Evolutionary conservation across 1,140 invertebrate genomes (phyloP).

Genomic region (Caenorhabditis remanei): DNA sequence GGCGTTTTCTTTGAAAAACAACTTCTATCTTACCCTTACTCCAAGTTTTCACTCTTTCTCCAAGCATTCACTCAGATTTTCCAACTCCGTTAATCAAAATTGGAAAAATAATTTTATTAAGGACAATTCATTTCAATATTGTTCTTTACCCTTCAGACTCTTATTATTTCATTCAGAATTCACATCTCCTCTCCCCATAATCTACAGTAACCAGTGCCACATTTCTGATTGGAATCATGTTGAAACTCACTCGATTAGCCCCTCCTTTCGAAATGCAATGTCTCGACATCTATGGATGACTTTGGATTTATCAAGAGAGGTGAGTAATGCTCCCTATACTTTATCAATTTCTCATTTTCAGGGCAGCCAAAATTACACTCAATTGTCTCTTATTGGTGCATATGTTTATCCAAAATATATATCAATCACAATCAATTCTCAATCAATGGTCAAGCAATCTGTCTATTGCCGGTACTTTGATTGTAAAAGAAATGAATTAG

Average conservation of each 20-base stretch:
- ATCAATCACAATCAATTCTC: constrained; percentile 18
- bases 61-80: too few species aligned
- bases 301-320: constrained; percentile 23
- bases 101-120: too few species aligned
- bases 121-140: too few species aligned
- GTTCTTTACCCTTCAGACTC: too few species aligned
- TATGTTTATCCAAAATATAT: constrained; percentile 7
- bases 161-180: too few species aligned
- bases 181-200: neutral
- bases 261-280: neutral
- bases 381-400: neutral
- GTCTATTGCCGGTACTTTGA: constrained; percentile 29
- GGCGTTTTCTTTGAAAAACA: too few species aligned
- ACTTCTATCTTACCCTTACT: too few species aligned
- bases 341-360: neutral
- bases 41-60: too few species aligned
- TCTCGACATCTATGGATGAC: neutral
- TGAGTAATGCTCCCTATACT: neutral
- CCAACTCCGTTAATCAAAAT: too few species aligned
- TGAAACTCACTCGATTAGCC: neutral
- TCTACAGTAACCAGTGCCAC: neutral
- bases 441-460: constrained; percentile 26
- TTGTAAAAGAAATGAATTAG: constrained; percentile 16
- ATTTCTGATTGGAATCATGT: constrained; percentile 9
- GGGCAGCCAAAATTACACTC: constrained; percentile 26